Evolutionary conservation across 2,113 vertebrate genomes (phyloP), one percentile per base, ranked within the genome.

Genomic region (Heterocephalus glaber): DNA sequence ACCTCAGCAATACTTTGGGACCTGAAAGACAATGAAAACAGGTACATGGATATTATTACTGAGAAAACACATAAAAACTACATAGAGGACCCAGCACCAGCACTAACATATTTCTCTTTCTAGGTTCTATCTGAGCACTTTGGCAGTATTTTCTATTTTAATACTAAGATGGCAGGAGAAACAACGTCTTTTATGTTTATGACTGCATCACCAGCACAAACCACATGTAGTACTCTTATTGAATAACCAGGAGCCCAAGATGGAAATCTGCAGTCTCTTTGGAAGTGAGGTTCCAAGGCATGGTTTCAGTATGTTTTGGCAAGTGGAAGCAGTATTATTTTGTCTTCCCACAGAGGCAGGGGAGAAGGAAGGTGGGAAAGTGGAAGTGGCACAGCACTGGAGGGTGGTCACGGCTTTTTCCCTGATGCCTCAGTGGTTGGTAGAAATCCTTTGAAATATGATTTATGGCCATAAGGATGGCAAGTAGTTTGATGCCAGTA

Each of bases 1-100:
- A 99, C 98, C 94, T 98, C 97, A 60, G 99, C 99, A 92, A 99
- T 98, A 77, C 98, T 98, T 86, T 96, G 98, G 95, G 99, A 99
- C 99, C 99, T 99, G 96, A 97, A 98, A 98, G 96, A 94, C 66
- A 97, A 96, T 38, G 33, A 81, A 86, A 72, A 47, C 35, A 94
- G 38, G 47, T 89, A 66, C 0, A 6, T 61, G 20, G 16, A 63
- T 1, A 9, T 81, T 19, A n/a, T 85, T 84, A 90, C 35, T 60
- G 24, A 72, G 47, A 65, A 17, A 20, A 60, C 24, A n/a, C 26
- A 22, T 11, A 41, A 35, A n/a, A 38, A 60, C 63, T 66, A 28
- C 22, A 13, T 28, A 7, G 26, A 38, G 49, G 33, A 44, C 63
- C 33, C 47, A 11, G 26, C 2, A 28, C 28, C 24, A 56, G 19